phyloP scores from a whole-genome alignment of 2,888 invertebrate species.

The Ametastegia equiseti region DNA sequence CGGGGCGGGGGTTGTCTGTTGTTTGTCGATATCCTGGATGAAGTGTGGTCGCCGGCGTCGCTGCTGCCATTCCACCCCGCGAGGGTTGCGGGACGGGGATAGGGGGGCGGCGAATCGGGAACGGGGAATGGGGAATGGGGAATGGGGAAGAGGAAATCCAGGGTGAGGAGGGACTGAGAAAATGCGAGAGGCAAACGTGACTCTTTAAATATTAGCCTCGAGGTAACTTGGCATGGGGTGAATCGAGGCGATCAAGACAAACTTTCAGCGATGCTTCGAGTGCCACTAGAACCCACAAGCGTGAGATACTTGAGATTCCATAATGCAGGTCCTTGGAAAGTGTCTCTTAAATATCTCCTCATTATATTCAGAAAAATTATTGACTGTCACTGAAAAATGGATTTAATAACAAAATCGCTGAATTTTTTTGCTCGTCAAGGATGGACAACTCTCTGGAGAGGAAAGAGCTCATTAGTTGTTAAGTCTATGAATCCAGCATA shows the following conservation, averaged over 20 bases:
- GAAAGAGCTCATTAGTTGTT: no score
- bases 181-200: conserved; percentile 45
- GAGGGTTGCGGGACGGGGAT: no score
- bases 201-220: conserved; percentile 43
- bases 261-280: conserved; percentile 36
- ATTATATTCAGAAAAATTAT: not conserved
- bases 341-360: not conserved
- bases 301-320: not conserved
- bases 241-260: conserved; percentile 6
- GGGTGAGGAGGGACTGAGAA: not conserved
- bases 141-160: not conserved
- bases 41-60: conserved; percentile 60
- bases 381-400: no score
- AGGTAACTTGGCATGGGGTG: conserved; percentile 38
- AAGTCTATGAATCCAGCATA: no score
- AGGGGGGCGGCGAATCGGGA: no score
- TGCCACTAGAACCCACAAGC: not conserved
- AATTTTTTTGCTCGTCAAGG: no score
- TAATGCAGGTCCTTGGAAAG: not conserved
- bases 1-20: conserved; percentile 58
- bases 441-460: no score
- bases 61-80: not conserved
- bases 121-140: no score
- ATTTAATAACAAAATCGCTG: no score
- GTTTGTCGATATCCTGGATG: conserved; percentile 68